Base-by-base conservation (phyloP, 2,888 invertebrate genomes). In the Amphipoea lucens region DNA sequence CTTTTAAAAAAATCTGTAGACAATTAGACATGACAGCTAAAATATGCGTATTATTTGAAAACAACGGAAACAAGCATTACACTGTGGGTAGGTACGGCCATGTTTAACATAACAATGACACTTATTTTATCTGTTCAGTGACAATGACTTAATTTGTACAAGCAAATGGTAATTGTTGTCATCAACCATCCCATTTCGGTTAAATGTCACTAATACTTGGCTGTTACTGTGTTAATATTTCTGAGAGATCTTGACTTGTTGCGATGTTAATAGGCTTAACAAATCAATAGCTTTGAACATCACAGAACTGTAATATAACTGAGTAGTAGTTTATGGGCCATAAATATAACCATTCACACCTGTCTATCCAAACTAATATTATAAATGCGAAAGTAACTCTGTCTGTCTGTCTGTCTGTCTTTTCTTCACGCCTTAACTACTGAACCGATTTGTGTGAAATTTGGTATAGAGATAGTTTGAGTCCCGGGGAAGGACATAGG, bases 101-200 rank as follows among this genome's bases (percentile, higher is more conserved):
- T 63, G 48, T 77, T 76, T 74, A 74, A 71, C 74, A 76, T 68
- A 75, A 79, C 57, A 81, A 80, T 45, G 54, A 65, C 65, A 42
- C 40, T 42, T 42, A 4, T 42, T 42, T 42, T 42, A 42, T 5
- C 40, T 42, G 40, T 42, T 42, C 40, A 4, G 4, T 42, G 40
- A 42, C 40, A 42, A 80, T 40, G 54, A 65, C 65, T 48, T 62
- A 70, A 72, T 77, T 76, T 76, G 57, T 57, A 73, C 57, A 66
- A 60, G 48, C 42, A 76, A 81, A 78, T 68, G 51, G 48, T 77
- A 72, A 89, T 80, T 36, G 48, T 67, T 66, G 87, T 74, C 87
- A 73, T 88, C 74, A 84, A 65, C 68, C 29, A n/a, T 65, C 40
- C 11, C 60, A 80, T 85, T 89, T 74, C 45, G 9, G 69, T 48